These are phyloP conservation scores for Podilymbus podiceps DNA, from an alignment of 2,113 vertebrate species.

Conservation along the genomic window DNA sequence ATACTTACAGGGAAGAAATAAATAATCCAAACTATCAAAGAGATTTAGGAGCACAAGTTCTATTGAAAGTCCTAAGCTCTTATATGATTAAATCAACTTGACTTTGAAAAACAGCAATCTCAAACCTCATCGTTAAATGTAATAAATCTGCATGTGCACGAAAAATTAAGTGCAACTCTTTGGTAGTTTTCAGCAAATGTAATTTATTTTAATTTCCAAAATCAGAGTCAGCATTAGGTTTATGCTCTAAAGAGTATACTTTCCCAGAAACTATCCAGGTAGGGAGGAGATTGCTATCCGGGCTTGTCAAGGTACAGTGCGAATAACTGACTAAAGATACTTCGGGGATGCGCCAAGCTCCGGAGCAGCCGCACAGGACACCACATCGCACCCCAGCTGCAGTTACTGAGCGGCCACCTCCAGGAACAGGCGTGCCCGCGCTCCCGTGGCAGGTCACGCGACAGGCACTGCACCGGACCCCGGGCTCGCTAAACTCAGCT, in stretches of 20 bases:
- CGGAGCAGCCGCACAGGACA: background rate
- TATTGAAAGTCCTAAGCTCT: background rate
- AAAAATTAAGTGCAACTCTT: background rate
- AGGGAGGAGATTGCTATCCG: background rate
- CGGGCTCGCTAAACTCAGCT: background rate
- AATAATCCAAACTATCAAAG: background rate
- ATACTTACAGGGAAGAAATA: background rate
- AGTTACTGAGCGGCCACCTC: no score
- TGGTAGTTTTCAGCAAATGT: background rate
- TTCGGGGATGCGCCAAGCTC: background rate
- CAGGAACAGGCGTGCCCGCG: background rate
- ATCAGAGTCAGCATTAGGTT: background rate
- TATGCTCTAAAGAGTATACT: background rate
- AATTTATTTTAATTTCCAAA: background rate
- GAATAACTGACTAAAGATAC: background rate
- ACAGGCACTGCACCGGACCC: rapidly evolving
- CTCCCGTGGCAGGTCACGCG: background rate
- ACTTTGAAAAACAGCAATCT: background rate
- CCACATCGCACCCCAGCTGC: background rate
- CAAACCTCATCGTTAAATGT: background rate
- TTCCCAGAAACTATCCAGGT: background rate
- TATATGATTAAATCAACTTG: background rate
- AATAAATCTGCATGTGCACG: background rate
- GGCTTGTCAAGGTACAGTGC: background rate
- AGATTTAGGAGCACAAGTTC: background rate